Percentiles rank a stretch among this genome's conserved stretches.
These are phyloP conservation scores for Amorpha juglandis DNA, from an alignment of 2,888 invertebrate species.

Conservation along the genomic window DNA sequence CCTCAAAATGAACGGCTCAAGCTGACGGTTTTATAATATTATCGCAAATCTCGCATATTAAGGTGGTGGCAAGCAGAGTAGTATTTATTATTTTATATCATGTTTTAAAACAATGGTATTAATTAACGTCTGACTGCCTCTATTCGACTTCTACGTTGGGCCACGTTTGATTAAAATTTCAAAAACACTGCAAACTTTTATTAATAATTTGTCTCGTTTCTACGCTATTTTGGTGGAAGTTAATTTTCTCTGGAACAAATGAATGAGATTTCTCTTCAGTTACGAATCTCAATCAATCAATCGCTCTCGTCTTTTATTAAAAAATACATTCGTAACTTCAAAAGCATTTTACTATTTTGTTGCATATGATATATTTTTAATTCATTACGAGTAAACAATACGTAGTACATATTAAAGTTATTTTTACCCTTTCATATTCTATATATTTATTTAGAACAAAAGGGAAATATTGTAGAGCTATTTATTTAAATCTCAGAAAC, in stretches of 20 bases:
- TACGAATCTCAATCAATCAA: no score
- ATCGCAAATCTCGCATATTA: no score
- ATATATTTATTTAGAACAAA: no score
- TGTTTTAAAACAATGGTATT: no score
- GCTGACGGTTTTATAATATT: no score
- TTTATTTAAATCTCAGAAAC: no score
- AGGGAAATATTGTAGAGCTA: no score
- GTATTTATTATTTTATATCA: no score
- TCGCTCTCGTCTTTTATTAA: not conserved
- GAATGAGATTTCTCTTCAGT: not conserved
- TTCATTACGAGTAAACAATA: not conserved
- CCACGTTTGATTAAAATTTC: not conserved
- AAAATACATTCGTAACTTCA: not conserved
- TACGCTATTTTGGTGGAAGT: not conserved
- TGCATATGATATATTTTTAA: not conserved
- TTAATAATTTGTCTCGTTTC: slow-evolving; percentile 4
- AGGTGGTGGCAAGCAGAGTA: no score
- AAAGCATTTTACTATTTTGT: not conserved
- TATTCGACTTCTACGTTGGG: not conserved
- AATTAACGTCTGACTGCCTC: not conserved
- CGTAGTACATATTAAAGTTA: no score
- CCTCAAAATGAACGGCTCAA: no score
- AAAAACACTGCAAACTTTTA: not conserved
- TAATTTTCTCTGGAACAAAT: not conserved
- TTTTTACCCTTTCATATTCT: no score